Percentiles rank a stretch among this genome's conserved stretches.
These are phyloP conservation scores for Merops nubicus DNA, from an alignment of 2,113 vertebrate genomes.

Conservation along the genomic window DNA sequence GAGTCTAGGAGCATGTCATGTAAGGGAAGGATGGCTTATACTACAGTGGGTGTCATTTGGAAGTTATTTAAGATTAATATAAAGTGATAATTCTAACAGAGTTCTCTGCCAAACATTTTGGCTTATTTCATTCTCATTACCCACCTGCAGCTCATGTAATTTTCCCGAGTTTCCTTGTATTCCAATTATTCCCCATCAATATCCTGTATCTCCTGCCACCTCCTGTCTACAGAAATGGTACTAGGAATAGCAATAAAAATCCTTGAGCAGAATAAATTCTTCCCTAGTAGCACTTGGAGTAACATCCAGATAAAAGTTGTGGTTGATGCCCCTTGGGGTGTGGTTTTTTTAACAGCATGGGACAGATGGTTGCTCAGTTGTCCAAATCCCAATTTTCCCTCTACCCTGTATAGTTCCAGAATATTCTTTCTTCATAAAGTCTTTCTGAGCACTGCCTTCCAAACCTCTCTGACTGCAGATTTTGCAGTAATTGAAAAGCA, in stretches of 20 bases:
- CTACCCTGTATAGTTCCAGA: background rate
- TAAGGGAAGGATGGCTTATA: background rate
- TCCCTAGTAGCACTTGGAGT: background rate
- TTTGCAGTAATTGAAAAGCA: background rate
- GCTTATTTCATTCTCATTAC: constrained; percentile 9
- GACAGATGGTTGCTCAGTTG: background rate
- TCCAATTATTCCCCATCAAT: background rate
- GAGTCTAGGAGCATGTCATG: background rate
- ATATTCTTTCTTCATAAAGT: background rate
- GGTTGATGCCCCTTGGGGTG: background rate
- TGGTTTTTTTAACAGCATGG: background rate
- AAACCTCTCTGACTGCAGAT: background rate
- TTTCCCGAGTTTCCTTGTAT: background rate
- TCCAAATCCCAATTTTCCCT: background rate
- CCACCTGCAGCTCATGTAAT: background rate
- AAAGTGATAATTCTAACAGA: background rate
- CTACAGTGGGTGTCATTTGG: background rate
- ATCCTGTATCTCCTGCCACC: background rate
- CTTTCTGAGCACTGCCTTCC: background rate
- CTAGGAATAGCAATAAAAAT: background rate
- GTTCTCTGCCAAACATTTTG: background rate
- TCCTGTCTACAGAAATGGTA: background rate
- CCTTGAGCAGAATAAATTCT: background rate
- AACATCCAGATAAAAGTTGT: background rate
- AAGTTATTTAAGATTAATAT: background rate